Evolutionary conservation across 2,113 vertebrate genomes (phyloP).

Genomic region (Lucifuga dentata): DNA sequence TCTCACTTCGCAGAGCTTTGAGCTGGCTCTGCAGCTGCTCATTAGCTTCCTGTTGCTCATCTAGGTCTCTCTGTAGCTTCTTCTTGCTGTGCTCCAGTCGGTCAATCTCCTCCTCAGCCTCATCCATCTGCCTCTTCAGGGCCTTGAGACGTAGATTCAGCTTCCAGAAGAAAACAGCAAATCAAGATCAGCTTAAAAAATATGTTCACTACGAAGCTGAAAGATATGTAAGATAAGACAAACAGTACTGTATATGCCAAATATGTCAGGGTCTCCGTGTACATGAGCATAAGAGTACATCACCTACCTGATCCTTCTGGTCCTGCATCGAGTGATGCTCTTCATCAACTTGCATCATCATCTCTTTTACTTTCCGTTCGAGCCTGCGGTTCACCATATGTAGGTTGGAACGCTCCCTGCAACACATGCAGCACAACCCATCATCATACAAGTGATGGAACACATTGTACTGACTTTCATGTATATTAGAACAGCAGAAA

Average conservation of each 20-base stretch:
- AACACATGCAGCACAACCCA: constrained; percentile 11
- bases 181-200: not conserved
- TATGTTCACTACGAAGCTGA: not conserved
- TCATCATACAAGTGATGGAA: not conserved
- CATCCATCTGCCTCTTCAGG: constrained; percentile 96
- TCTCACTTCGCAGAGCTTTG: constrained; percentile 86
- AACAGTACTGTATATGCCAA: too few relatives aligned
- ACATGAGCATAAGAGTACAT: not conserved
- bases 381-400: constrained; percentile 93
- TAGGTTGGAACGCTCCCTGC: constrained; percentile 91
- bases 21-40: constrained; percentile 94
- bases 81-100: constrained; percentile 92
- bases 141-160: constrained; percentile 95
- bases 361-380: constrained; percentile 95
- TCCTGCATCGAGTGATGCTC: constrained; percentile 92
- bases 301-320: constrained; percentile 92
- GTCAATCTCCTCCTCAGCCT: constrained; percentile 97
- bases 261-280: not conserved
- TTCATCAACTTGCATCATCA: constrained; percentile 95
- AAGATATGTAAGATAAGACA: not conserved
- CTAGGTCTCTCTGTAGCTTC: constrained; percentile 96
- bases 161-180: constrained; percentile 68
- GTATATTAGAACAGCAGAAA: not conserved
- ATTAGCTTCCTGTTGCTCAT: constrained; percentile 93
- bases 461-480: not conserved